Evolutionary conservation across 2,113 vertebrate genomes (phyloP), one percentile per base, ranked within the genome.

Genomic region (Labrus mixtus): DNA sequence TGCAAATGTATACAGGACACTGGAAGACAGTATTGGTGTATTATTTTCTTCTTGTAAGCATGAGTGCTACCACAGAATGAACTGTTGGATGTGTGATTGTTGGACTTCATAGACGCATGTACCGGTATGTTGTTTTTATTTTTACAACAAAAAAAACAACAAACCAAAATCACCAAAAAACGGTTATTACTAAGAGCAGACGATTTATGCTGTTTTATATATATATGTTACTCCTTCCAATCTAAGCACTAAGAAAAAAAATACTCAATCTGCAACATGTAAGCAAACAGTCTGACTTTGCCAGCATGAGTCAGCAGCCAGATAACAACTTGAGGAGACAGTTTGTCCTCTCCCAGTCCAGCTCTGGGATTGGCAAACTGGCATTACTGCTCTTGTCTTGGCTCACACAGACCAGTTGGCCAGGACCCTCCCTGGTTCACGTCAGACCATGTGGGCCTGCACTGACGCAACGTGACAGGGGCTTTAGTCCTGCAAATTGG

Each of bases 381-480:
- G 60, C 73, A 48, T 10, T 41, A 72, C 19, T 63, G 56, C 45
- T 71, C 37, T 57, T 57, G n/a, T 37, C 70, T 69, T 73, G 77
- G 20, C 78, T 67, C 56, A 29, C 36, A 22, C 39, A 25, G 60
- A 64, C 62, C 84, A 80, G 85, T 53, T 82, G 82, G 70, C 65
- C 53, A 25, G 50, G 66, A 74, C 33, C 60, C 78, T 17, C 48
- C 57, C 66, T 20, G 71, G 56, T 77, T 82, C 72, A 78, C 62
- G 37, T 75, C 61, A 75, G 57, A 81, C 73, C 79, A 79, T 73
- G 73, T 78, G 69, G 78, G 63, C 67, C 39, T 46, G 11, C 81
- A 54, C 82, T 91, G 82, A 91, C 81, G 81, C 85, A 89, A 89
- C 60, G 83, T 89, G 84, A 84, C 89, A 71, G 51, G 19, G 50